Percentiles rank a stretch among this genome's conserved stretches.
Conservation (phyloP, 1,140 invertebrate species). For the Formica exsecta region DNA sequence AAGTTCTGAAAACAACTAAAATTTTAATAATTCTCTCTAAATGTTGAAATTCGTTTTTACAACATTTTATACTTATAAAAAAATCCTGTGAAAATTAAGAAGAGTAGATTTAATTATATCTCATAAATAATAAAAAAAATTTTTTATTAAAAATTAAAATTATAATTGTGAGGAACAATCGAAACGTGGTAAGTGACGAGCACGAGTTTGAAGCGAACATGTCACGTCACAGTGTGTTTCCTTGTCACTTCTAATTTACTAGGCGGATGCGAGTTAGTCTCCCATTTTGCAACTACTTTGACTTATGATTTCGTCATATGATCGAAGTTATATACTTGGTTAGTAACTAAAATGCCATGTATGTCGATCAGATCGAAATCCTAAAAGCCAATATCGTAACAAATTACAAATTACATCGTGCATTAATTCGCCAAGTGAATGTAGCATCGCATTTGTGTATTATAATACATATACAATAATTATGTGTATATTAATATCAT, state of each 20-base stretch:
- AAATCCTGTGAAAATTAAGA: background rate
- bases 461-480: no score
- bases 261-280: slow-evolving; percentile 59
- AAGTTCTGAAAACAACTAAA: background rate
- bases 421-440: background rate
- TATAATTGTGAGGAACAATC: slow-evolving; percentile 18
- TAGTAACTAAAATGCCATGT: slow-evolving; percentile 63
- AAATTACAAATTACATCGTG: background rate
- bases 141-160: slow-evolving; percentile 17
- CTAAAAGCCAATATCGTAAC: slow-evolving; percentile 48
- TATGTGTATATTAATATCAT: no score
- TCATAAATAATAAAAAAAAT: background rate
- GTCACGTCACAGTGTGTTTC: slow-evolving; percentile 68
- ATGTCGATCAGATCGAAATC: slow-evolving; percentile 53
- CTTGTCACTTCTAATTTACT: slow-evolving; percentile 69
- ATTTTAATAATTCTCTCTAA: background rate
- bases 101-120: background rate
- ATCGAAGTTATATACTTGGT: slow-evolving; percentile 40
- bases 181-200: slow-evolving; percentile 33
- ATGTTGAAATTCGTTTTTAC: background rate
- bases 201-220: slow-evolving; percentile 36
- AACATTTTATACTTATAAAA: background rate
- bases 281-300: slow-evolving; percentile 39
- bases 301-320: slow-evolving; percentile 29
- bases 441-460: background rate